Base-by-base conservation (phyloP, 2,888 invertebrate species). In the Empis stercorea region DNA sequence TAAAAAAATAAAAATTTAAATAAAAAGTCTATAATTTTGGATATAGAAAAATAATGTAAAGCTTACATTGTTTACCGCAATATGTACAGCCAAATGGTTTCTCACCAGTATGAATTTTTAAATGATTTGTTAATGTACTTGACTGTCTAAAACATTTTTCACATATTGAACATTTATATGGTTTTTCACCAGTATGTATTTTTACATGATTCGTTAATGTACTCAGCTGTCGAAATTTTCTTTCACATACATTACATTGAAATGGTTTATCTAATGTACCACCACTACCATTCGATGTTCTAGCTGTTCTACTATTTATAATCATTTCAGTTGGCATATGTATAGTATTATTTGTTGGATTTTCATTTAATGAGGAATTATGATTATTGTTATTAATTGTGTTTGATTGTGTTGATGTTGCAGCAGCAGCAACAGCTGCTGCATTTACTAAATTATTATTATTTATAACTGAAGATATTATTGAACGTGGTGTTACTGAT, bases 121-220 rank as follows among this genome's bases (percentile, higher is more conserved):
- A 57, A 55, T 70, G 69, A 57, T 70, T 70, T 55, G 69, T 70
- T 53, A 70, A 59, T 42, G 69, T 70, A 52, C 66, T 66, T 57
- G 67, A 68, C 62, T 70, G 69, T 58, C 69, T 67, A 58, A 70
- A 70, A 55, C 67, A 60, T 61, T 68, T 68, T 59, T 67, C 65
- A 61, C 69, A 69, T 57, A 68, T 63, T 57, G 64, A 63, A 59
- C 70, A 68, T 62, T 65, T 68, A 61, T 65, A 69, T 51, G 68
- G 68, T 58, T 69, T 69, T 56, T 68, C 68, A 52, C 68, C 68
- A 47, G 68, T 69, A 51, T 69, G 69, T 48, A 69, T 69, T 60
- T 69, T 69, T 30, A 68, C 68, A 51, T 69, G 70, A 54, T 70
- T 70, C 44, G 70, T 69, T 44, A 70, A 61, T 49, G 69, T 70